Evolutionary conservation across 2,888 invertebrate species (phyloP).

Genomic region (Hirudinaria manillensis): DNA sequence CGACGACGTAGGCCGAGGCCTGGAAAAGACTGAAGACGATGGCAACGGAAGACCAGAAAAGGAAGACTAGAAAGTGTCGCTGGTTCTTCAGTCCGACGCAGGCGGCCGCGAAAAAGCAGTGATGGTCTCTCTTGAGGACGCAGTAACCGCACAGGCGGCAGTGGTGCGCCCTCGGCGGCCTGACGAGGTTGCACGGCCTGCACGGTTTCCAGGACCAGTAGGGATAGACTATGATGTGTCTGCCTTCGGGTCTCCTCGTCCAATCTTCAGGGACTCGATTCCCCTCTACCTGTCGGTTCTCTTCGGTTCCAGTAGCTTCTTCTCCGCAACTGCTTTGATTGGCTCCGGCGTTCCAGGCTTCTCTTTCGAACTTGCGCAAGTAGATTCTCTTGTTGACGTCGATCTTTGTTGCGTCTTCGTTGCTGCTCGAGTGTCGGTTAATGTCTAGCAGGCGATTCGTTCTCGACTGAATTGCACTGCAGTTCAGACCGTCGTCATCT

Average conservation of each 20-base stretch:
- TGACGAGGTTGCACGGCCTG: constrained; percentile 43
- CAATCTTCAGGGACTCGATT: too few relatives aligned
- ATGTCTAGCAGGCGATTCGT: too few relatives aligned
- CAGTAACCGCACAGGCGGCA: constrained; percentile 48
- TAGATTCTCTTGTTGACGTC: not conserved
- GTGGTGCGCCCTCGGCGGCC: constrained; percentile 50
- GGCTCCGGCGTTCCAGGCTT: not conserved
- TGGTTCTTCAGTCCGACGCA: constrained; percentile 50
- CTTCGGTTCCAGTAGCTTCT: not conserved
- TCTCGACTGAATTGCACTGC: too few relatives aligned
- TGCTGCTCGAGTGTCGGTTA: too few relatives aligned
- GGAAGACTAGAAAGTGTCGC: constrained; percentile 47
- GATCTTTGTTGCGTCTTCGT: not conserved
- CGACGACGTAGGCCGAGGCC: constrained; percentile 34
- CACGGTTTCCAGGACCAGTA: constrained; percentile 52
- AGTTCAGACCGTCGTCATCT: not conserved
- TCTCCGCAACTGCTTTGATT: not conserved
- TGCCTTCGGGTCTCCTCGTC: not conserved
- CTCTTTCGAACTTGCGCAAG: not conserved
- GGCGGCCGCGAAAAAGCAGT: constrained; percentile 49
- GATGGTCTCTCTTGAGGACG: constrained; percentile 51
- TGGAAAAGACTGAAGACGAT: constrained; percentile 42
- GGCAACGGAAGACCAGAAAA: constrained; percentile 44
- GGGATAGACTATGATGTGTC: constrained; percentile 42
- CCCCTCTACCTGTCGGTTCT: not conserved